phyloP scores from a whole-genome alignment of 1,140 invertebrate species.

The Apocrypta bakeri region DNA sequence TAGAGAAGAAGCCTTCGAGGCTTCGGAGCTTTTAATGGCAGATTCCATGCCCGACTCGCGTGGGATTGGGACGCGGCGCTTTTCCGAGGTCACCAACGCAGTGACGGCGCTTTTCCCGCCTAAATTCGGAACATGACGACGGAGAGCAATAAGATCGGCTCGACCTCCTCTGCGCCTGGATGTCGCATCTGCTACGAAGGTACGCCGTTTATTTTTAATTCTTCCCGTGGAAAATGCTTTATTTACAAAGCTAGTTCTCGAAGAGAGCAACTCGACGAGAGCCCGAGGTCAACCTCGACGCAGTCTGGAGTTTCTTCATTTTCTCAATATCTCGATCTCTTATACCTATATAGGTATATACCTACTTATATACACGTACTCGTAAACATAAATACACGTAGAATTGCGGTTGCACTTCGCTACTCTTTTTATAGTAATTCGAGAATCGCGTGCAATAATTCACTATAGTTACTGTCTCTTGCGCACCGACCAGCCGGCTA shows the following conservation, averaged over 20 bases:
- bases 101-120: not conserved
- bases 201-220: slow-evolving; percentile 41
- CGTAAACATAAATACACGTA: no score
- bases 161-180: slow-evolving; percentile 11
- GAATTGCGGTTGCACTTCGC: slow-evolving; percentile 1
- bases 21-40: slow-evolving; percentile 45
- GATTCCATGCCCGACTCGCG: not conserved
- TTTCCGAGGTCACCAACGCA: not conserved
- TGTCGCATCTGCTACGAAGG: slow-evolving; percentile 66
- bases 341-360: not conserved
- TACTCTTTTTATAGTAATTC: slow-evolving; percentile 6
- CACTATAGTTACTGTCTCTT: not conserved
- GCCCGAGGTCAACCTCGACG: no score
- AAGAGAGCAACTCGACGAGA: no score
- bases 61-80: not conserved
- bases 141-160: slow-evolving; percentile 46
- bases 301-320: not conserved
- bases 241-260: no score
- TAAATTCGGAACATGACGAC: slow-evolving; percentile 45
- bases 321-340: not conserved
- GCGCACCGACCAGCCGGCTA: not conserved
- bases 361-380: not conserved
- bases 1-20: not conserved
- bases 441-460: not conserved
- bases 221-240: no score